Percentiles rank a stretch among this genome's conserved stretches.
Evolutionary conservation across 1,140 invertebrate species (phyloP).

Genomic region (Heliconius melpomene): DNA sequence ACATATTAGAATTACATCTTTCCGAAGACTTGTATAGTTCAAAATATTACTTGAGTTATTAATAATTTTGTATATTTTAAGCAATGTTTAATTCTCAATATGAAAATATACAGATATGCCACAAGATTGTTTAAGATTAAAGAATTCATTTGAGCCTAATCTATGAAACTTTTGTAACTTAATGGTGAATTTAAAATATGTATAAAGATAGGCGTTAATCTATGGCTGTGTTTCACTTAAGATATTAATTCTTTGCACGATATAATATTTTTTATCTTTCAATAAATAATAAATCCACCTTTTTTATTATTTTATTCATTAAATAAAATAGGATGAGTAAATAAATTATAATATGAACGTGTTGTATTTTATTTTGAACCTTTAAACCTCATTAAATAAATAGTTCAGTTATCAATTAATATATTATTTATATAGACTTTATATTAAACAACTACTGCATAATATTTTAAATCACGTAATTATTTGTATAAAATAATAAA

Average conservation of each 20-base stretch:
- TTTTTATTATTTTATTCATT: constrained; percentile 24
- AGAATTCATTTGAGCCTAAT: background rate
- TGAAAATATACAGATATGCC: background rate
- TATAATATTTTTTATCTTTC: constrained; percentile 71
- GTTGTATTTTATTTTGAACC: constrained; percentile 34
- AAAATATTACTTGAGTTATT: background rate
- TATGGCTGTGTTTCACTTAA: constrained; percentile 79
- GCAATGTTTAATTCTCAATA: no score
- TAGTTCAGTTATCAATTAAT: no score
- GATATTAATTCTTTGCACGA: constrained; percentile 77
- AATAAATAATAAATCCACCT: constrained; percentile 66
- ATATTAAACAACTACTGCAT: no score
- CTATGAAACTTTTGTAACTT: background rate
- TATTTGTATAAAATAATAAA: no score
- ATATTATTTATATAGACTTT: no score
- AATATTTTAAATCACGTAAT: no score
- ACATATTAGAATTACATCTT: background rate
- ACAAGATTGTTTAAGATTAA: background rate
- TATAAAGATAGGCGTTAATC: constrained; percentile 67
- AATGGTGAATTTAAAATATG: constrained; percentile 37
- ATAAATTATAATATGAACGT: constrained; percentile 65
- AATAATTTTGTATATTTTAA: background rate
- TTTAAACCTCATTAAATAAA: no score
- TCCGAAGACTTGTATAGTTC: background rate
- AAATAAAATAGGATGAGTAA: constrained; percentile 73